Percentiles rank a stretch among this genome's conserved stretches.
Evolutionary conservation across 2,888 invertebrate species (phyloP).

Genomic region (Ochropleura plecta): DNA sequence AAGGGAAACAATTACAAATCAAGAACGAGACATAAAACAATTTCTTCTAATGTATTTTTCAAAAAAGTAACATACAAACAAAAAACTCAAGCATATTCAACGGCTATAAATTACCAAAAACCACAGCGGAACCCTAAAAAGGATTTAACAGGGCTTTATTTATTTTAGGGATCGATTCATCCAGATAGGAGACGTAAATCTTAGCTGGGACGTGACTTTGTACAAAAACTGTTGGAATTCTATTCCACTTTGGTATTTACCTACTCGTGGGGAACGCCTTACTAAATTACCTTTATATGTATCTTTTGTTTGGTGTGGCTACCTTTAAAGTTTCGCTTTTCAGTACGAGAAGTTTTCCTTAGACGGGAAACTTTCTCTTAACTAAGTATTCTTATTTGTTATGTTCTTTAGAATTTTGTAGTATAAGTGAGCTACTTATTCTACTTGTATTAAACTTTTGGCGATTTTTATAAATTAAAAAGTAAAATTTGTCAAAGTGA

Average conservation of each 20-base stretch:
- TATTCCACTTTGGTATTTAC: constrained; percentile 45
- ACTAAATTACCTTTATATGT: constrained; percentile 32
- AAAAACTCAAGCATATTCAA: background rate
- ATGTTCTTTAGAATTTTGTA: background rate
- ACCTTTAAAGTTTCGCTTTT: constrained; percentile 1
- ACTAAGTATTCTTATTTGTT: background rate
- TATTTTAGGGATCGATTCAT: constrained; percentile 49
- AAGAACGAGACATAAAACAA: no score
- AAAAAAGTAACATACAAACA: background rate
- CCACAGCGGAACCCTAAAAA: constrained; percentile 24
- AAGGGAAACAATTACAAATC: no score
- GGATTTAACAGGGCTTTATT: constrained; percentile 49
- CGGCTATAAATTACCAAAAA: background rate
- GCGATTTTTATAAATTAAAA: no score
- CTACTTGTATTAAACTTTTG: background rate
- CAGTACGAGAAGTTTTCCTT: background rate
- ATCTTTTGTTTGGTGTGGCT: constrained; percentile 18
- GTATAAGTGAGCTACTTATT: background rate
- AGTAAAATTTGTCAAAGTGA: no score
- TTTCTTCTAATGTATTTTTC: no score
- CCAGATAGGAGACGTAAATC: constrained; percentile 59
- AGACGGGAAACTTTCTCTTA: background rate
- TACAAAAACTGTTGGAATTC: constrained; percentile 53
- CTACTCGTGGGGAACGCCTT: constrained; percentile 37
- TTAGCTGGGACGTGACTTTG: constrained; percentile 58